Evolutionary conservation across 2,888 invertebrate species (phyloP).

Genomic region (Synergus umbraculus): DNA sequence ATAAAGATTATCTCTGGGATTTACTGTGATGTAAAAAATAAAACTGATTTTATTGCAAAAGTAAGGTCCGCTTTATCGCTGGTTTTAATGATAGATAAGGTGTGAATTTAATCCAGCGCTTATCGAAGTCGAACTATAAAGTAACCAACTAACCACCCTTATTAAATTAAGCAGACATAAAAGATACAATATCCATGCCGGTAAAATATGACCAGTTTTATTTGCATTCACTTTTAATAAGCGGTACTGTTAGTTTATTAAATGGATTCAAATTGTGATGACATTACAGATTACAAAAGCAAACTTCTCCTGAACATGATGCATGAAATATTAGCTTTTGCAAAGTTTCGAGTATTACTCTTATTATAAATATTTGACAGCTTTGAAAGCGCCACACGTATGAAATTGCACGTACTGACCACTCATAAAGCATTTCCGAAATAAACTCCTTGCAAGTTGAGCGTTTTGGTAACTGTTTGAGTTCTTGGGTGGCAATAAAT

Average conservation of each 20-base stretch:
- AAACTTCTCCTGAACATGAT: not conserved
- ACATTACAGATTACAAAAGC: too few species aligned
- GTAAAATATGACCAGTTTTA: slow-evolving; percentile 12
- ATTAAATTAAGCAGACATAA: slow-evolving; percentile 26
- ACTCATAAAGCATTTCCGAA: slow-evolving; percentile 27
- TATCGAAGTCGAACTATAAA: slow-evolving; percentile 24
- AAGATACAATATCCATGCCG: slow-evolving; percentile 4
- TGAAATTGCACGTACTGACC: not conserved
- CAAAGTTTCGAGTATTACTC: not conserved
- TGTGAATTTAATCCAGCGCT: slow-evolving; percentile 25
- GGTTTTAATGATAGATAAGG: slow-evolving; percentile 14
- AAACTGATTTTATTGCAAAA: not conserved
- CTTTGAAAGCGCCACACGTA: slow-evolving; percentile 1
- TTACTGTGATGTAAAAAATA: too few species aligned
- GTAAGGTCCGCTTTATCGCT: not conserved
- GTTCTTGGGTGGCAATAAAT: slow-evolving; percentile 29
- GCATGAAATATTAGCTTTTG: not conserved
- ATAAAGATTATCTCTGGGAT: too few species aligned
- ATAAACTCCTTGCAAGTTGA: slow-evolving; percentile 38
- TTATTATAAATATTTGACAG: slow-evolving; percentile 13
- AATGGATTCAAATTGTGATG: too few species aligned
- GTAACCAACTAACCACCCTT: not conserved
- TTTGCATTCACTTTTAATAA: not conserved
- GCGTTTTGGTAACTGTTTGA: slow-evolving; percentile 17
- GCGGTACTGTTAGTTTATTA: not conserved